Conservation (phyloP, 2,888 invertebrate genomes). For the Omphaloscelis lunosa region DNA sequence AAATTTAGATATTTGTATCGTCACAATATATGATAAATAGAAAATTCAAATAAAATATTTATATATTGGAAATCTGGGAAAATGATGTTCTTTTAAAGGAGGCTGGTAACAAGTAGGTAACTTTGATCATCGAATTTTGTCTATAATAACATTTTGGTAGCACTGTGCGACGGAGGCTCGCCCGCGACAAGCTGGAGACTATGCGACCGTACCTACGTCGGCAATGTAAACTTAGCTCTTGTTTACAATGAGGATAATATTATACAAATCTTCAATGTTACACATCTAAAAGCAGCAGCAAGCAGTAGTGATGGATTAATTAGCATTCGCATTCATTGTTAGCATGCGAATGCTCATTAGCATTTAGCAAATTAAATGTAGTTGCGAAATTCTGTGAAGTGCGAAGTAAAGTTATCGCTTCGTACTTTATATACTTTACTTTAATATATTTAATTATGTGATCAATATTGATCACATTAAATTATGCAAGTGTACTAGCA, state of each 20-base stretch:
- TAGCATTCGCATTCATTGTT: too few species aligned
- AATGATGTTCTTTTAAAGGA: not conserved
- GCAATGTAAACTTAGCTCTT: conserved; percentile 42
- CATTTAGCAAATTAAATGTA: too few species aligned
- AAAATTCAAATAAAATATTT: not conserved
- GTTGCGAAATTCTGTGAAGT: too few species aligned
- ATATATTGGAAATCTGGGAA: not conserved
- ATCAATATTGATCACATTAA: too few species aligned
- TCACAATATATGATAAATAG: not conserved
- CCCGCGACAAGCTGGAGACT: conserved; percentile 59
- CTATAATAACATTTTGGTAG: not conserved
- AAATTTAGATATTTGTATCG: not conserved
- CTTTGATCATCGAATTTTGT: not conserved
- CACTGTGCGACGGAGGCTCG: conserved; percentile 78
- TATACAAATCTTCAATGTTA: not conserved
- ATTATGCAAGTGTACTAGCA: too few species aligned
- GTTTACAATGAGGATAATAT: conserved; percentile 44
- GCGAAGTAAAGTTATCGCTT: too few species aligned
- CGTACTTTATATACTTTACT: too few species aligned
- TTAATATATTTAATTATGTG: too few species aligned
- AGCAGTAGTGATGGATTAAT: too few species aligned
- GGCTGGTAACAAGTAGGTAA: not conserved
- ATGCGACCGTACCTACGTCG: conserved; percentile 50
- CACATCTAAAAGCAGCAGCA: not conserved
- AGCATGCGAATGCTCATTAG: too few species aligned